Evolutionary conservation across 2,888 invertebrate species (phyloP), one percentile per base, ranked within the genome.

Genomic region (Parnassius orleans): DNA sequence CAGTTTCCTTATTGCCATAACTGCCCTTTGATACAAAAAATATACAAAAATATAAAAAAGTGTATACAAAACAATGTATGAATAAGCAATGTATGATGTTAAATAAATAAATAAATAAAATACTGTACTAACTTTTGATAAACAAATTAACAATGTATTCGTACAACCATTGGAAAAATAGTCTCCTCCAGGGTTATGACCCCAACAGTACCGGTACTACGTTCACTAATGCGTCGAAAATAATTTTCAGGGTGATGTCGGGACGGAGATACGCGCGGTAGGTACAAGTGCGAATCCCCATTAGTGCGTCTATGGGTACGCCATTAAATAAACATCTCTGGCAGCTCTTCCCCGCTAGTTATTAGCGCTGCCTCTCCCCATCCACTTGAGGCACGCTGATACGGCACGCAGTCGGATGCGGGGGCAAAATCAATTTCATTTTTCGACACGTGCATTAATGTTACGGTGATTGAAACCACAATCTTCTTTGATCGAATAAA

Each of bases 261-360:
- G 69, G 69, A 63, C 56, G 60, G 66, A 69, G 69, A 63, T 66
- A 63, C 65, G 62, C 56, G 59, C 52, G 52, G 67, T 60, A 69
- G 68, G 66, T 66, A 69, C 68, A 71, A 76, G 75, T 73, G 76
- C 71, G 73, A 80, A 80, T 83, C 83, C 83, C 89, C 82, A 88
- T 90, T 87, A 90, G 79, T 83, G 79, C 80, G 83, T 87, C 86
- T 88, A 87, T 87, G 80, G 84, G 86, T 79, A 79, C 80, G 83
- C 86, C 87, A 90, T 90, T 90, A 90, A 90, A 90, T 90, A 90
- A 90, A 90, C 91, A 90, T 90, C 90, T 87, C 87, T 79, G 81
- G 76, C 80, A 76, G 78, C 81, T 76, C 74, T 83, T 84, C 74
- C 79, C 83, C 80, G 83, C 86, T 87, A 86, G 90, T 90, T 90